Evolutionary conservation across 2,797 vertebrate species (phyloP), one percentile per base, ranked within the genome.

Genomic region (Myotis planiceps): DNA sequence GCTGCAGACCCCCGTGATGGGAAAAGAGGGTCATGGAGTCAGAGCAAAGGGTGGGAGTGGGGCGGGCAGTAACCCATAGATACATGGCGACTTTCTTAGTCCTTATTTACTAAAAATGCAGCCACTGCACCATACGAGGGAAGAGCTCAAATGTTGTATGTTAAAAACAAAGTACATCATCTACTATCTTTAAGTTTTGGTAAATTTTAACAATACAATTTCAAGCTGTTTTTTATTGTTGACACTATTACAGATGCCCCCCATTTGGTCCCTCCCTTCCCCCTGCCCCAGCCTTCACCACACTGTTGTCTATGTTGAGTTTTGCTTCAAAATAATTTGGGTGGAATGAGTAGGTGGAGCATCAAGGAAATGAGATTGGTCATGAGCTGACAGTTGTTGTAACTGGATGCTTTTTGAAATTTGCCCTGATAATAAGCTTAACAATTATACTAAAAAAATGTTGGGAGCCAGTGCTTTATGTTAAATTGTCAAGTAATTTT

Each of bases 401-500:
- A 58, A 32, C 49, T 63, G 39, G 13, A 29, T 75, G 32, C 34
- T 74, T 69, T 69, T 74, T 13, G 25, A 78, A n/a, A 4, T 9
- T 58, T 71, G 71, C 27, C 7, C 49, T 29, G 71, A 86, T 29
- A 60, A 34, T 32, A 80, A 92, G 32, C 5, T 85, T 53, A 66
- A 60, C 69, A 69, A 60, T 49, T 18, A 88, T 58, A 58, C 14
- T n/a, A 63, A 9, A 27, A 12, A 47, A 80, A 55, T 7, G 3
- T 16, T 83, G 47, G 27, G 9, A 82, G 19, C 2, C 15, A 58
- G 15, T 27, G 1, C 42, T 72, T 95, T 72, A 75, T 53, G 32
- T 32, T 79, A 76, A 82, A 71, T 39, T 60, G 15, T 83, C n/a
- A 93, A 78, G 42, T 72, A 49, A 71, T 92, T 90, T 78, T 49